Percentiles rank a stretch among this genome's conserved stretches.
Conservation (phyloP, 2,797 vertebrate genomes). For the Takifugu ocellatus region DNA sequence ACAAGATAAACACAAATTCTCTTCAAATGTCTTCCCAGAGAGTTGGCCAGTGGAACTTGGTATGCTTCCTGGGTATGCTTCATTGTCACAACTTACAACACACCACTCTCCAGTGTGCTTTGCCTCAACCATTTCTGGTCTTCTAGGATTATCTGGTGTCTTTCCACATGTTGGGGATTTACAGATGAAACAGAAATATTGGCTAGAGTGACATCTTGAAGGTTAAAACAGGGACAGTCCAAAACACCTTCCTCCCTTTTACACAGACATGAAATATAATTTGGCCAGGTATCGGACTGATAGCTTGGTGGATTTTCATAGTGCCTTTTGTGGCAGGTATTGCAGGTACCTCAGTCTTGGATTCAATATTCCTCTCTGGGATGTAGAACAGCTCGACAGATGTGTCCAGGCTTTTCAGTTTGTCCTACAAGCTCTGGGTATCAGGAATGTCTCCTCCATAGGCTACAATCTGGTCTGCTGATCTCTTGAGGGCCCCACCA, state of each 20-base stretch:
- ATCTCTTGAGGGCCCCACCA: conserved; percentile 25
- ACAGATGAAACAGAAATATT: too few species aligned
- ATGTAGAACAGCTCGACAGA: conserved; percentile 17
- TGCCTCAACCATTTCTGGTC: conserved; percentile 25
- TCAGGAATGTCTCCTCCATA: conserved; percentile 24
- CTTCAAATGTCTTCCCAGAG: too few species aligned
- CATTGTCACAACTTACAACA: neutral
- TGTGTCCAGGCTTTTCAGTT: conserved; percentile 15
- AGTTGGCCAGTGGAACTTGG: too few species aligned
- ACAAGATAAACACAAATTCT: too few species aligned
- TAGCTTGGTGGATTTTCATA: neutral
- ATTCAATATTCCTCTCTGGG: conserved; percentile 17
- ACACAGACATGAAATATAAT: conserved; percentile 32
- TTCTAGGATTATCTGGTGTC: conserved; percentile 24
- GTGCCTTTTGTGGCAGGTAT: conserved; percentile 30
- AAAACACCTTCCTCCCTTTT: conserved; percentile 37
- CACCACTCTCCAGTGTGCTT: conserved; percentile 28
- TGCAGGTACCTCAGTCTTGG: conserved; percentile 23
- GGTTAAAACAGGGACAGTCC: conserved; percentile 29
- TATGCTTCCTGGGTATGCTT: too few species aligned
- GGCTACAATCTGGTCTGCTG: conserved; percentile 12
- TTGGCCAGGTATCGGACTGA: conserved; percentile 6
- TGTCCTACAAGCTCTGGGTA: conserved; percentile 14
- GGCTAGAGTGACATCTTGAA: too few species aligned
- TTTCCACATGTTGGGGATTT: conserved; percentile 5